A percentile compares a stretch with the other conserved stretches of the same genome.
These are phyloP conservation scores for Leucophora obtusa DNA, from an alignment of 2,888 invertebrate species.

Conservation along the genomic window DNA sequence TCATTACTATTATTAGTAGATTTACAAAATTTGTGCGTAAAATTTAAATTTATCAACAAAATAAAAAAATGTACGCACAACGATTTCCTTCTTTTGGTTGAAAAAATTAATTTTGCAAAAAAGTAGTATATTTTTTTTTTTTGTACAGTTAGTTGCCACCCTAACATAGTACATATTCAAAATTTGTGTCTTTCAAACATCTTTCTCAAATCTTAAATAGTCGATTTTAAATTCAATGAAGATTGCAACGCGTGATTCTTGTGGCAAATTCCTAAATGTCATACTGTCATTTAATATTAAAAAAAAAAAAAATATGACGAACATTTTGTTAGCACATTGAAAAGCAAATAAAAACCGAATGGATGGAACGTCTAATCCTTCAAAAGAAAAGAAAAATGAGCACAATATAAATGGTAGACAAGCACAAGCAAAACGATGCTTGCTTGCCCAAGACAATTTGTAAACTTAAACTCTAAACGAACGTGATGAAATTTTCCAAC, in stretches of 20 bases:
- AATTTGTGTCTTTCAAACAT: neutral
- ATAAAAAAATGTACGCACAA: no score
- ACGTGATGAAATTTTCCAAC: slow-evolving; percentile 65
- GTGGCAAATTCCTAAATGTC: slow-evolving; percentile 49
- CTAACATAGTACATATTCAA: neutral
- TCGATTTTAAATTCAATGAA: slow-evolving; percentile 55
- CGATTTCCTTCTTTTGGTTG: no score
- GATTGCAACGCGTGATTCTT: slow-evolving; percentile 53
- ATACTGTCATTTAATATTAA: slow-evolving; percentile 32
- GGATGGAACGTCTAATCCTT: slow-evolving; percentile 16
- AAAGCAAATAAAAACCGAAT: neutral
- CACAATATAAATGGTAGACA: slow-evolving; percentile 44
- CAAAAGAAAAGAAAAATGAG: slow-evolving; percentile 41
- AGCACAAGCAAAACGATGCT: slow-evolving; percentile 34
- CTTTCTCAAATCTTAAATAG: slow-evolving; percentile 47
- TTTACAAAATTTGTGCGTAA: no score
- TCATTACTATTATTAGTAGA: no score
- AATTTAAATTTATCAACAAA: no score
- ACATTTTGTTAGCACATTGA: slow-evolving; percentile 27
- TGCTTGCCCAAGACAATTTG: slow-evolving; percentile 61
- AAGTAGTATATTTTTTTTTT: no score
- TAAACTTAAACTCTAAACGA: slow-evolving; percentile 63
- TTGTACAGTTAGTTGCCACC: no score
- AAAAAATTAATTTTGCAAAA: no score
- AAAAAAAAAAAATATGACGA: slow-evolving; percentile 32